A percentile compares a stretch with the other conserved stretches of the same genome.
Conservation (phyloP, 2,888 invertebrate genomes). For the Thera obeliscata region DNA sequence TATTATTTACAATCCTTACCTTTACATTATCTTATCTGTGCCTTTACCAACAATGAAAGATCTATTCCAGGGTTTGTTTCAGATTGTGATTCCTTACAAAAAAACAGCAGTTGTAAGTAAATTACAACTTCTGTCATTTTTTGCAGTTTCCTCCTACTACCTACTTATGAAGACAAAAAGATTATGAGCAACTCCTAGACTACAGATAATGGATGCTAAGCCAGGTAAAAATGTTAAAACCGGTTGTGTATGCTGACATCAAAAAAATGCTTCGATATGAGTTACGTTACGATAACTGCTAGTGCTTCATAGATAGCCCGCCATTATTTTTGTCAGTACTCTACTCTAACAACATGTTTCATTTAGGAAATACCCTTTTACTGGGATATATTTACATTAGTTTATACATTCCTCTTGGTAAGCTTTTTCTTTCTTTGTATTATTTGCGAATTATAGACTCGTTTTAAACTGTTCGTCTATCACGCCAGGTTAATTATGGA, state of each 20-base stretch:
- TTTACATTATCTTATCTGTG: too few species aligned
- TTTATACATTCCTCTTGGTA: slow-evolving; percentile 21
- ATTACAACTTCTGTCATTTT: background rate
- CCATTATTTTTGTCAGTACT: slow-evolving; percentile 22
- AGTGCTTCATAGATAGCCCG: slow-evolving; percentile 24
- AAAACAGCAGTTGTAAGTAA: too few species aligned
- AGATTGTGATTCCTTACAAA: background rate
- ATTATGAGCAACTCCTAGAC: slow-evolving; percentile 7
- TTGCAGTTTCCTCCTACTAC: background rate
- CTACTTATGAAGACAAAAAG: background rate
- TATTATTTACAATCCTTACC: slow-evolving; percentile 60
- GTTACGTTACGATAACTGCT: slow-evolving; percentile 29
- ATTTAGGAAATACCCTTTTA: slow-evolving; percentile 27
- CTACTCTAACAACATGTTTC: slow-evolving; percentile 32
- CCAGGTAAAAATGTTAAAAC: slow-evolving; percentile 9
- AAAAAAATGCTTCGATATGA: slow-evolving; percentile 29
- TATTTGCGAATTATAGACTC: slow-evolving; percentile 11
- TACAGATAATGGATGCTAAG: background rate
- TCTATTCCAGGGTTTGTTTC: background rate
- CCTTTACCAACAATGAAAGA: background rate
- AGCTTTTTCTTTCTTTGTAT: background rate
- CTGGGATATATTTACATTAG: slow-evolving; percentile 20
- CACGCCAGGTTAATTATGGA: too few species aligned
- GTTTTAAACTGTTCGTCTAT: too few species aligned
- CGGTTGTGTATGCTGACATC: slow-evolving; percentile 6